Evolutionary conservation across 2,797 vertebrate genomes (phyloP), one percentile per base, ranked within the genome.

Genomic region (Ceryle rudis): DNA sequence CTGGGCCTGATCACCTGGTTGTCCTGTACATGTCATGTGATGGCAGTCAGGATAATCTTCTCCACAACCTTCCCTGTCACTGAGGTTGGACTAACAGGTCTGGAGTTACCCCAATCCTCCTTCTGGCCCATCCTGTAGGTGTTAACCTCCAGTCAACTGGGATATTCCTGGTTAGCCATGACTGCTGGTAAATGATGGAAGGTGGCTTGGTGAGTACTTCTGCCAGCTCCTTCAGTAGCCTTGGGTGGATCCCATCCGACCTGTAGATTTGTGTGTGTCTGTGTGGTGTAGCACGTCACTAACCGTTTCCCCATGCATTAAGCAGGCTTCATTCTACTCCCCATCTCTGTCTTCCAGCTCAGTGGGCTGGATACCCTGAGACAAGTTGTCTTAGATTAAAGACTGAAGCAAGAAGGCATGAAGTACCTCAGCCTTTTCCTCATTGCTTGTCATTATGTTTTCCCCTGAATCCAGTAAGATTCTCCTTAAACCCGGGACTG

Each of bases 1-100:
- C 33, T 35, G 39, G 22, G 9, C 11, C 21, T 52, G 26, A 35
- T 71, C 31, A 5, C 7, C 10, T 41, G 8, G 9, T 58, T 73
- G 39, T 81, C 37, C 14, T 81, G 29, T 41, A 35, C 0, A 0
- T 65, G 26, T 22, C 0, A 0, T 3, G 2, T 46, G 28, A 39
- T 60, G n/a, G 28, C 20, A 22, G 9, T 81, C 47, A 35, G 4
- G 33, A 15, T 74, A 25, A 39, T 18, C 16, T 81, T 41, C 20
- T 70, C 55, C 41, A 28, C 44, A 69, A 46, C 18, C 19, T 74
- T 52, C 33, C 6, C 10, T 0, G 2, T 33, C 11, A 33, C 20
- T 0, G 2, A 60, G 10, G 11, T 81, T n/a, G 60, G 23, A 17
- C n/a, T 58, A n/a, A 58, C 14, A 58, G 19, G 10, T 4, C 20